These are phyloP conservation scores for Stomatorhinus ivindoensis DNA, from an alignment of 2,113 vertebrate genomes.

Conservation along the genomic window DNA sequence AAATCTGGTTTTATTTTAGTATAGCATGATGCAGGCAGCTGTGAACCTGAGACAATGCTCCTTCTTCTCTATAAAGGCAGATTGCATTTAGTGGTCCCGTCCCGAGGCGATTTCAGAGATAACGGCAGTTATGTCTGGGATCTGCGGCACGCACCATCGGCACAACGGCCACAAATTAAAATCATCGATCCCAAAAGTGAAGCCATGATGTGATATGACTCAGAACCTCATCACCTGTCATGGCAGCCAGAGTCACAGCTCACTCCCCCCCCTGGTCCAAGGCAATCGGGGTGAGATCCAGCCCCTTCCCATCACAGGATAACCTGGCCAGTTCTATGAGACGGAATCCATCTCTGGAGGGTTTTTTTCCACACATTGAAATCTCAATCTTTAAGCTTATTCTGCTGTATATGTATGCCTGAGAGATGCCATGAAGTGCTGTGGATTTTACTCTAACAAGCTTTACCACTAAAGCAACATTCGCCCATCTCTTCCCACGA, in stretches of 20 bases:
- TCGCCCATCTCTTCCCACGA: neutral
- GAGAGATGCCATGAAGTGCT: neutral
- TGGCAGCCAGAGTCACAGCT: neutral
- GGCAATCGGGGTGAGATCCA: neutral
- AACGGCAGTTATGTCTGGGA: conserved; percentile 9
- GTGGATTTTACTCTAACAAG: too few species aligned
- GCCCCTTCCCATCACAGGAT: neutral
- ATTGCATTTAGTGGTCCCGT: neutral
- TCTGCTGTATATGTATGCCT: neutral
- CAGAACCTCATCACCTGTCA: neutral
- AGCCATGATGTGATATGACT: neutral
- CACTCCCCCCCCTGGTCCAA: neutral
- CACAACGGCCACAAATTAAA: conserved; percentile 6
- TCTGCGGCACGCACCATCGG: conserved; percentile 3
- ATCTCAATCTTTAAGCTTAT: neutral
- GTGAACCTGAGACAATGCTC: neutral
- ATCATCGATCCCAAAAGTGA: neutral
- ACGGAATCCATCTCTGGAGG: neutral
- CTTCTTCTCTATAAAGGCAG: neutral
- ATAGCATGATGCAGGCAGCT: neutral
- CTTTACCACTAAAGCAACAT: neutral
- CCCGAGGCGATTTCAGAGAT: conserved; percentile 7
- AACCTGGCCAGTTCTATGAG: neutral
- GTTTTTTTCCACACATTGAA: neutral
- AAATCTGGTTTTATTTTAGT: neutral